These are phyloP conservation scores for Lacanobia wlatinum DNA, from an alignment of 2,888 invertebrate species.

Conservation along the genomic window DNA sequence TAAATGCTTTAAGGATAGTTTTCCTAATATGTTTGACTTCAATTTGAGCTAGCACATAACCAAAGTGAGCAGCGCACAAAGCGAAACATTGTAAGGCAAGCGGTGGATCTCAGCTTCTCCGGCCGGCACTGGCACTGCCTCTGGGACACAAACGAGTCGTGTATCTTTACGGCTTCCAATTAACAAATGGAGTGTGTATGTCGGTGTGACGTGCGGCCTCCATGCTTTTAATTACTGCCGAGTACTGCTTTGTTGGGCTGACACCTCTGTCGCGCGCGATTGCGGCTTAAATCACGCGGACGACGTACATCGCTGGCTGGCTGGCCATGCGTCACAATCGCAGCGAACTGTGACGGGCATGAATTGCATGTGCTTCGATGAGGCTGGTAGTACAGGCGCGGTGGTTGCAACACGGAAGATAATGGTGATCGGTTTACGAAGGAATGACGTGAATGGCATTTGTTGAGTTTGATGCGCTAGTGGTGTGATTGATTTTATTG, in stretches of 20 bases:
- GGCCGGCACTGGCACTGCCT: not conserved
- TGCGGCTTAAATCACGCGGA: constrained; percentile 62
- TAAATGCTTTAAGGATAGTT: no score
- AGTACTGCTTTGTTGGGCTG: constrained; percentile 61
- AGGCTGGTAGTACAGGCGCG: not conserved
- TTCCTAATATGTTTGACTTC: not conserved
- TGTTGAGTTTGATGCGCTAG: constrained; percentile 7
- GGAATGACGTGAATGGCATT: constrained; percentile 27
- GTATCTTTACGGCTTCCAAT: constrained; percentile 71
- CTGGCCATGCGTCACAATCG: constrained; percentile 31
- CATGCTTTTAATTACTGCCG: constrained; percentile 69
- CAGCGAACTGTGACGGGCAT: constrained; percentile 22
- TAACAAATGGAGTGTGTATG: constrained; percentile 74
- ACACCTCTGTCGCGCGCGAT: constrained; percentile 56
- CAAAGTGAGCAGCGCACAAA: constrained; percentile 6
- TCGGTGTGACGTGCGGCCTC: constrained; percentile 55
- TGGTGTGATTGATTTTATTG: not conserved
- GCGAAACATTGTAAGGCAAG: not conserved
- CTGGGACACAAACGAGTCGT: constrained; percentile 48
- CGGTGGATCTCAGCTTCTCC: not conserved
- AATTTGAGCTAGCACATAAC: not conserved
- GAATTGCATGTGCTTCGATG: constrained; percentile 20
- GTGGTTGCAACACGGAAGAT: constrained; percentile 21
- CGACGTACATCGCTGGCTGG: constrained; percentile 51
- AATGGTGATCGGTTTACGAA: constrained; percentile 28